These are phyloP conservation scores for Alectoris magna DNA, from an alignment of 2,797 vertebrate species.

Conservation along the genomic window DNA sequence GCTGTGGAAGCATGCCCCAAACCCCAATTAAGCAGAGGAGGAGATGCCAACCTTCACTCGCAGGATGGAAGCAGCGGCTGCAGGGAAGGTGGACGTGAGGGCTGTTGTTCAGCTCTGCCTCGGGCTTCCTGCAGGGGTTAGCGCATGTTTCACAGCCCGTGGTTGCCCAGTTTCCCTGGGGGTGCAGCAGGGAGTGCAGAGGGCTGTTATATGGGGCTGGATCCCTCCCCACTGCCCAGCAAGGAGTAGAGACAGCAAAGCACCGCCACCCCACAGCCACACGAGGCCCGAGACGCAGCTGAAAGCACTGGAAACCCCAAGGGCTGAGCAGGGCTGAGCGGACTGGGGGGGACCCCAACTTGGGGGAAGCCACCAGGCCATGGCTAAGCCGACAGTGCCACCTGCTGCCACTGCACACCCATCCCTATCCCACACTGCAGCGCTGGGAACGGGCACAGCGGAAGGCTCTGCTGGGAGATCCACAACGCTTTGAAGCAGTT, in stretches of 20 bases:
- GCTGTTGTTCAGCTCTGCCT: not conserved
- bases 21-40: not conserved
- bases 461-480: fast-evolving
- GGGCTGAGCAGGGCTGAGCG: not conserved
- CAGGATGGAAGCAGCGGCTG: not conserved
- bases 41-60: fast-evolving
- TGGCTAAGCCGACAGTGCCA: constrained; percentile 53
- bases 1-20: not conserved
- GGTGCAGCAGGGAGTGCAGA: not conserved
- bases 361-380: not conserved
- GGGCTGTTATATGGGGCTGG: not conserved
- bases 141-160: fast-evolving
- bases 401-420: constrained; percentile 48
- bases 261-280: fast-evolving
- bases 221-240: fast-evolving
- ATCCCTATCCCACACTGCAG: not conserved
- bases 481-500: fast-evolving
- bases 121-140: not conserved
- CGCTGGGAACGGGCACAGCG: not conserved
- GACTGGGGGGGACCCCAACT: not conserved
- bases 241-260: not conserved
- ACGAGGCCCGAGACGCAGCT: fast-evolving
- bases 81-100: not conserved
- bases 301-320: not conserved
- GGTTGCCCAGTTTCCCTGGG: not conserved